phyloP scores from a whole-genome alignment of 2,113 vertebrate species.

The Xenopus tropicalis region DNA sequence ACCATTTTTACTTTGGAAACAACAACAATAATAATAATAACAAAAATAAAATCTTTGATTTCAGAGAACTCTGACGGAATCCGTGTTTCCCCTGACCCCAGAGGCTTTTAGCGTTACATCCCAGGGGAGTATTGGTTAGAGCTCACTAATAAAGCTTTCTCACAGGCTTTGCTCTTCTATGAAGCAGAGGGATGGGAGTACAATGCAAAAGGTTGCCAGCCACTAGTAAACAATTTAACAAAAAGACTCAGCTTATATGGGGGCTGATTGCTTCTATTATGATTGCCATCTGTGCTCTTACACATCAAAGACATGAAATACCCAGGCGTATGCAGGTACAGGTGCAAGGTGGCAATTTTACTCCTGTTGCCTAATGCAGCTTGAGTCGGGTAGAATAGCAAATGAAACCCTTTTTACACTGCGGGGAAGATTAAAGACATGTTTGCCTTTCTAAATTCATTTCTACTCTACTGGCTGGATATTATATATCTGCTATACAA shows the following conservation, averaged over 20 bases:
- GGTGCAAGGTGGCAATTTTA: neutral
- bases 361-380: neutral
- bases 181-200: neutral
- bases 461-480: neutral
- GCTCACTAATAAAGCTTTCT: constrained; percentile 5
- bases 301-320: neutral
- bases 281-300: constrained; percentile 11
- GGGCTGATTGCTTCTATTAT: neutral
- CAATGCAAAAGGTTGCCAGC: too few species aligned
- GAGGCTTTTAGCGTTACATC: constrained; percentile 23
- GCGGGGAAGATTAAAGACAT: constrained; percentile 20
- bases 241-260: neutral
- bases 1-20: too few species aligned
- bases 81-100: constrained; percentile 23
- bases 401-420: constrained; percentile 10
- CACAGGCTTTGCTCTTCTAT: neutral
- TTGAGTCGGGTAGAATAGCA: neutral
- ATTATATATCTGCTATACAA: neutral
- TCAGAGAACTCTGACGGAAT: constrained; percentile 1
- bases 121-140: neutral
- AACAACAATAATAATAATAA: too few species aligned
- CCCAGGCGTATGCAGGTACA: neutral
- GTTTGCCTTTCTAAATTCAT: neutral
- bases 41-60: too few species aligned
- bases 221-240: constrained; percentile 11